Conservation (phyloP, 2,797 vertebrate species). For the Takifugu rubripes region DNA sequence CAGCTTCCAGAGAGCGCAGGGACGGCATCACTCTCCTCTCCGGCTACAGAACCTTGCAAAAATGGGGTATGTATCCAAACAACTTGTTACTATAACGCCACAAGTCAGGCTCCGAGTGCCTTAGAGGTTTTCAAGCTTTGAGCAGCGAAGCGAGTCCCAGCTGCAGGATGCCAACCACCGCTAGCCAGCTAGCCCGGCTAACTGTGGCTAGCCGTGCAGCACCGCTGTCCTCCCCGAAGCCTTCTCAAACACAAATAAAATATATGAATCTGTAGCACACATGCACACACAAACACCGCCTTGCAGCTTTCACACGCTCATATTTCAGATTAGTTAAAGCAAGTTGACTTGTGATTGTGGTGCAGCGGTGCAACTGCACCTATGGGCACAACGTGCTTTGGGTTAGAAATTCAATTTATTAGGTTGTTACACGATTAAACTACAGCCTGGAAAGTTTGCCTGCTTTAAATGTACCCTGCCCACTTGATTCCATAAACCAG, state of each 20-base stretch:
- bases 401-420: too few species aligned
- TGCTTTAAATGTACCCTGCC: constrained; percentile 2
- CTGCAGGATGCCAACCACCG: constrained; percentile 11
- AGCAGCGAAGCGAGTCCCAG: neutral
- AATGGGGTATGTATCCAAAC: constrained; percentile 72
- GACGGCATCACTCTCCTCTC: constrained; percentile 32
- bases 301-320: constrained; percentile 11
- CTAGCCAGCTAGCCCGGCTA: constrained; percentile 22
- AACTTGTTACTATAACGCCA: neutral
- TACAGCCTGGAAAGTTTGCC: neutral
- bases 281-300: neutral
- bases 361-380: constrained; percentile 6
- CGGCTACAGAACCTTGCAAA: constrained; percentile 42
- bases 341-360: constrained; percentile 16
- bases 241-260: neutral
- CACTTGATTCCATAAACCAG: constrained; percentile 1
- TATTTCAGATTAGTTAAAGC: constrained; percentile 25
- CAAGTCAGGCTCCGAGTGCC: neutral
- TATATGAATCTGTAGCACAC: neutral
- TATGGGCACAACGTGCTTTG: neutral
- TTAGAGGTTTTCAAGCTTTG: constrained; percentile 1
- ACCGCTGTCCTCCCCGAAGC: constrained; percentile 11
- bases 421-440: too few species aligned
- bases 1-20: constrained; percentile 42
- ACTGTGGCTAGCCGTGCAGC: constrained; percentile 24